Conservation (phyloP, 2,888 invertebrate genomes). For the Epinotia brunnichana region DNA sequence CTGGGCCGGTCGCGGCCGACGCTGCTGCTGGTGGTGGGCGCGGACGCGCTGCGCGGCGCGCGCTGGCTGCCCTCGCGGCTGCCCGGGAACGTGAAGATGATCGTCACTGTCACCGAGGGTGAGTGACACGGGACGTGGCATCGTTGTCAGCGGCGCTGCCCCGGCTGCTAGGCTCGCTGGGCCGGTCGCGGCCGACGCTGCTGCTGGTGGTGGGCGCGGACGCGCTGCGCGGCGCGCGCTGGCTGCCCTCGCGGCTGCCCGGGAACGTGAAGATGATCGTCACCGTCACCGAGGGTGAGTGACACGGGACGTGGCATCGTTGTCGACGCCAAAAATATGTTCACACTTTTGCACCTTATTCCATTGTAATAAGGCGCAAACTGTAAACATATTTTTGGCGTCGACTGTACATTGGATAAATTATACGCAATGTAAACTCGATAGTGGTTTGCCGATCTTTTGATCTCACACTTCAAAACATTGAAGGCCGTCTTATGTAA, state of each 20-base stretch:
- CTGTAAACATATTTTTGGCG: too few relatives aligned
- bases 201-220: constrained; percentile 90
- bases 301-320: constrained; percentile 86
- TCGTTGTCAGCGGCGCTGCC: constrained; percentile 87
- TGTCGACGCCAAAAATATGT: constrained; percentile 81
- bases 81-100: constrained; percentile 89
- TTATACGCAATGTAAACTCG: too few relatives aligned
- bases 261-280: constrained; percentile 90
- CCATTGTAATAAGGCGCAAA: too few relatives aligned
- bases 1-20: constrained; percentile 84
- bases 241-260: constrained; percentile 90
- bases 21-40: constrained; percentile 90
- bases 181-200: constrained; percentile 85
- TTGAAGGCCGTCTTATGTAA: too few relatives aligned
- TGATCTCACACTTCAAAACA: too few relatives aligned
- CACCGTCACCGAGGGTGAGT: constrained; percentile 85
- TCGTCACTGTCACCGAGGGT: constrained; percentile 88
- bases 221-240: constrained; percentile 86
- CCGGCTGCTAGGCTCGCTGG: constrained; percentile 79
- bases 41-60: constrained; percentile 85
- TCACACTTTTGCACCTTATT: too few relatives aligned
- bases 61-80: constrained; percentile 90
- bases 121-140: constrained; percentile 82
- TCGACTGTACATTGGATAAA: too few relatives aligned
- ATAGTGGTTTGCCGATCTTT: too few relatives aligned